Percentiles rank a stretch among this genome's conserved stretches.
phyloP scores from a whole-genome alignment of 2,888 invertebrate species.

The Cerastis rubricosa region DNA sequence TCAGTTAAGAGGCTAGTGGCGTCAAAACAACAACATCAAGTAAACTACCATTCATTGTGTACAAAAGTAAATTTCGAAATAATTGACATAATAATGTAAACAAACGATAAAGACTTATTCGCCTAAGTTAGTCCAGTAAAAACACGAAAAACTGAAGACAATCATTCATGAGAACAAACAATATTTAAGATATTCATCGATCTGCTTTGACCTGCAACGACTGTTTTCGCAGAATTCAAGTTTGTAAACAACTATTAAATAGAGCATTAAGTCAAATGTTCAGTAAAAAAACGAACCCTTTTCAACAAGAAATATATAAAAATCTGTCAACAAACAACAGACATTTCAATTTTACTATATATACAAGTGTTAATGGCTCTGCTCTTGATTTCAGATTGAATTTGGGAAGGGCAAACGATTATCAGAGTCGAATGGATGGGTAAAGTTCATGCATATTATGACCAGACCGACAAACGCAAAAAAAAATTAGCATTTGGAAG shows the following conservation, averaged over 20 bases:
- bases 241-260: slow-evolving; percentile 30
- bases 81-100: slow-evolving; percentile 37
- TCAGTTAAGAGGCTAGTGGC: background rate
- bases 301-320: slow-evolving; percentile 42
- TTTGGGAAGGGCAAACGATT: background rate
- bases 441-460: background rate
- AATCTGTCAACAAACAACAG: slow-evolving; percentile 52
- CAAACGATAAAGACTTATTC: slow-evolving; percentile 21
- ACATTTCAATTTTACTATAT: slow-evolving; percentile 22
- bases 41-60: background rate
- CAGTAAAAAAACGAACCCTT: slow-evolving; percentile 16
- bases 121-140: background rate
- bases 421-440: background rate
- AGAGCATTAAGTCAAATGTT: slow-evolving; percentile 1
- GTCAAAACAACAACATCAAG: background rate
- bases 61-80: slow-evolving; percentile 25
- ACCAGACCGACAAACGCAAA: background rate
- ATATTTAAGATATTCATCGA: background rate
- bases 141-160: slow-evolving; percentile 13
- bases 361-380: background rate
- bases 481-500: background rate
- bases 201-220: background rate
- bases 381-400: slow-evolving; percentile 9
- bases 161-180: slow-evolving; percentile 17
- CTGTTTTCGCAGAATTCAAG: slow-evolving; percentile 12